Evolutionary conservation across 2,797 vertebrate species (phyloP), one percentile per base, ranked within the genome.

Genomic region (Glyptemys insculpta): DNA sequence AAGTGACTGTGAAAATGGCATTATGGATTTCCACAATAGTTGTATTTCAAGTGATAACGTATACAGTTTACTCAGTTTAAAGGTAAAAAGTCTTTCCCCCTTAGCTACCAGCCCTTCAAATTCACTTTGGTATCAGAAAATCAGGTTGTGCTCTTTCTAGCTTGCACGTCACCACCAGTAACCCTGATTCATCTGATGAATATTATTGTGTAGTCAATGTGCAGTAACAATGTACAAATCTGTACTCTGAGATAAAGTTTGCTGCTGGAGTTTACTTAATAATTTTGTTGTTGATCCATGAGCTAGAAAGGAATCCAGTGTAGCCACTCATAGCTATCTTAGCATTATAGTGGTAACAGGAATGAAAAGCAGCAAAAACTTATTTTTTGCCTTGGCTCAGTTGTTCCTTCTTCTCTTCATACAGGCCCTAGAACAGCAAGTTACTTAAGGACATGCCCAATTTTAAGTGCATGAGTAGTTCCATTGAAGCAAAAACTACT

Each of bases 341-440:
- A 81, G n/a, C 15, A 44, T 25, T 81, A 2, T 5, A 65, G 15
- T 50, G 23, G 0, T 0, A 12, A 12, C 25, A 50, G 65, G 88
- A 91, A 68, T 94, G 88, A 87, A 95, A 95, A 85, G 29, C 72
- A 81, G 23, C 79, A 62, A 89, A 89, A 91, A 95, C n/a, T 68
- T 34, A 88, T 92, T 93, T 93, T 93, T 88, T 93, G 56, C 47
- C 50, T 44, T 89, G 19, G 6, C 41, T 96, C 5, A 15, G 8
- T 80, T 52, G n/a, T 25, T 74, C 6, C 78, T 91, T 62, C 2
- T 87, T 15, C 59, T 65, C 31, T 65, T 18, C 59, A 65, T 34
- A 18, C 6, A 15, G 31, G 59, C 7, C 59, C 59, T 3, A 65
- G 59, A n/a, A 34, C 59, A 65, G 34, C 31, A 65, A 65, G 7